These are phyloP conservation scores for Mesodorylaimus sp. DNA, from an alignment of 2,888 invertebrate genomes.

Conservation along the genomic window DNA sequence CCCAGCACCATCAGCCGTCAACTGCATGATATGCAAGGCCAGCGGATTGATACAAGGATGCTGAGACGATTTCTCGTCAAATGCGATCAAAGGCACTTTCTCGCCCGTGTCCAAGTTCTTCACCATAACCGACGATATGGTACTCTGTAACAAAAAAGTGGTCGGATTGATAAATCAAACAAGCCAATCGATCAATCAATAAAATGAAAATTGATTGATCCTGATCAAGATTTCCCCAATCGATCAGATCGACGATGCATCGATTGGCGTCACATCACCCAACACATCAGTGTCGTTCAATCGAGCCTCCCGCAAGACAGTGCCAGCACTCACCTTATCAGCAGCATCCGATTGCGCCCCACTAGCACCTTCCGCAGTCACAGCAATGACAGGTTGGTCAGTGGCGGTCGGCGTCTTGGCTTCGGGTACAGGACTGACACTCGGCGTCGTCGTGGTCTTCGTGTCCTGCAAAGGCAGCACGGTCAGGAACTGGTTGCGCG, in stretches of 20 bases:
- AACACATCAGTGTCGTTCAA: too few species aligned
- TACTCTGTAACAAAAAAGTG: too few species aligned
- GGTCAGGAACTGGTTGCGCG: background rate
- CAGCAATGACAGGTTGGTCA: background rate
- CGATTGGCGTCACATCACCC: too few species aligned
- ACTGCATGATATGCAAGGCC: conserved; percentile 75
- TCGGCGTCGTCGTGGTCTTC: background rate
- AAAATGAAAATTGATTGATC: too few species aligned
- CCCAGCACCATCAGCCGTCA: conserved; percentile 60
- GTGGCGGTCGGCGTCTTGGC: background rate
- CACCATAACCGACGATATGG: conserved; percentile 47
- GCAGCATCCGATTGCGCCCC: background rate
- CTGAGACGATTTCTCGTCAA: conserved; percentile 74
- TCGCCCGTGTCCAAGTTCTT: conserved; percentile 53
- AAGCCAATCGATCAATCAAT: too few species aligned
- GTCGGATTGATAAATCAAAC: too few species aligned
- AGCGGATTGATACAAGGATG: conserved; percentile 85
- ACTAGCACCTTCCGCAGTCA: background rate
- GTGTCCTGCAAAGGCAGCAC: background rate
- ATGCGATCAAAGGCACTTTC: conserved; percentile 74
- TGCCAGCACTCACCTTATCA: too few species aligned
- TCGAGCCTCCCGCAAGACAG: too few species aligned
- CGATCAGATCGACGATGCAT: too few species aligned
- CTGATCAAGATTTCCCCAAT: too few species aligned
- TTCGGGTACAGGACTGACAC: background rate